These are phyloP conservation scores for Tipula helvola DNA, from an alignment of 2,888 invertebrate genomes.

Conservation along the genomic window DNA sequence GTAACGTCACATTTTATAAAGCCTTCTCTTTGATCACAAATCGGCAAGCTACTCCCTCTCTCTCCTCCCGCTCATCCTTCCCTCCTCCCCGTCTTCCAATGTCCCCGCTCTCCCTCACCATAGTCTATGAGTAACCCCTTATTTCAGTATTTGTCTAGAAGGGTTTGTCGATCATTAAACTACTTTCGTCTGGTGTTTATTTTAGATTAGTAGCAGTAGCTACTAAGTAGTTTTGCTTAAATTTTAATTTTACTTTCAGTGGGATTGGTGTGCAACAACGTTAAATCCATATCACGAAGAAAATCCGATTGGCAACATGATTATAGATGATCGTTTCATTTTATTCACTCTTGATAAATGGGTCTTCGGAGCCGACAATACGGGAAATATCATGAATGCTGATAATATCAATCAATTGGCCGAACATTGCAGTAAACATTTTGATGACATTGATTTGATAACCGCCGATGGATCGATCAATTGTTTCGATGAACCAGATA, in stretches of 20 bases:
- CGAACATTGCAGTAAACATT: constrained; percentile 30
- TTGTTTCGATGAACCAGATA: constrained; percentile 71
- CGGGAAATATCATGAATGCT: constrained; percentile 68
- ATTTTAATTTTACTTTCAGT: constrained; percentile 36
- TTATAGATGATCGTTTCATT: constrained; percentile 79
- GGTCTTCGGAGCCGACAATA: constrained; percentile 75
- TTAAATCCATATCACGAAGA: constrained; percentile 89
- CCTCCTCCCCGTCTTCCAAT: no score
- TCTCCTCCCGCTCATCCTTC: no score
- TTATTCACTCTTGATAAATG: constrained; percentile 63
- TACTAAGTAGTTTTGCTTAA: constrained; percentile 8
- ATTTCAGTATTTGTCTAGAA: no score
- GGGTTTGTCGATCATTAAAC: no score
- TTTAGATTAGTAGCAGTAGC: no score
- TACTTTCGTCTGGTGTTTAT: no score
- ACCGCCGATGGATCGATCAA: constrained; percentile 94
- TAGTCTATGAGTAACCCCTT: no score
- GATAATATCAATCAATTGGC: constrained; percentile 54
- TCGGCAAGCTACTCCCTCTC: no score
- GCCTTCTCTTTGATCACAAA: no score
- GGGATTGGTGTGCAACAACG: constrained; percentile 78
- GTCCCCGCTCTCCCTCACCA: no score
- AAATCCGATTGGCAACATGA: constrained; percentile 53
- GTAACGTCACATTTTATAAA: no score
- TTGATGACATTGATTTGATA: constrained; percentile 48